Conservation (phyloP, 2,797 vertebrate genomes). For the Sebastes jordani region DNA sequence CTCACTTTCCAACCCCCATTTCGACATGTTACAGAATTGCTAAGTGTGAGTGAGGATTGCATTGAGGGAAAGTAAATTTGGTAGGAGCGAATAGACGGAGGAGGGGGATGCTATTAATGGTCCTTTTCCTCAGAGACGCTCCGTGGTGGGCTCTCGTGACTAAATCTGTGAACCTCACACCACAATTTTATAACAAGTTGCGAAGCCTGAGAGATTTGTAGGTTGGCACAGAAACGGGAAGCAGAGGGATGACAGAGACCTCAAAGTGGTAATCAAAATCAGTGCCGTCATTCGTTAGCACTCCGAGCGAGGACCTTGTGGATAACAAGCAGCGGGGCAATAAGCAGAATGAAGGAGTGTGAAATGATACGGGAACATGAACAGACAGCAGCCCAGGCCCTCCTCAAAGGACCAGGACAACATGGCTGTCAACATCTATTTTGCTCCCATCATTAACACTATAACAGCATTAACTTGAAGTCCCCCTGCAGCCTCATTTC, state of each 20-base stretch:
- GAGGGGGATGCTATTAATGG: slow-evolving; percentile 28
- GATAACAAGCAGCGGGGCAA: slow-evolving; percentile 66
- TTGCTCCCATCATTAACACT: slow-evolving; percentile 58
- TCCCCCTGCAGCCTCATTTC: slow-evolving; percentile 38
- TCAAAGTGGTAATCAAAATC: slow-evolving; percentile 72
- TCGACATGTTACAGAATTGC: slow-evolving; percentile 4
- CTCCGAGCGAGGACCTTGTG: slow-evolving; percentile 52
- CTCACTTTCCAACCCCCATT: not conserved
- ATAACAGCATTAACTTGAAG: slow-evolving; percentile 22
- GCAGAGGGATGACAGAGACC: slow-evolving; percentile 39
- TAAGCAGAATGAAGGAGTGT: slow-evolving; percentile 72
- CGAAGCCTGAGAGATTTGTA: slow-evolving; percentile 25
- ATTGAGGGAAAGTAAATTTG: not conserved
- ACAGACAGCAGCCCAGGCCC: slow-evolving; percentile 67
- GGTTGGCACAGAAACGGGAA: slow-evolving; percentile 23
- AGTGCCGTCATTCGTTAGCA: slow-evolving; percentile 66
- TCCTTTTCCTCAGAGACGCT: slow-evolving; percentile 14
- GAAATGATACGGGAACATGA: slow-evolving; percentile 71
- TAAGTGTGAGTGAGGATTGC: slow-evolving; percentile 1
- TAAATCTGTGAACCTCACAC: slow-evolving; percentile 39
- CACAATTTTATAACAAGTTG: slow-evolving; percentile 39
- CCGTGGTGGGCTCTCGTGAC: slow-evolving; percentile 26
- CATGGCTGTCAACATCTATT: slow-evolving; percentile 71
- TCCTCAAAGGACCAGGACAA: slow-evolving; percentile 63
- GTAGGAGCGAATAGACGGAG: not conserved